Percentiles rank a stretch among this genome's conserved stretches.
Conservation (phyloP, 2,888 invertebrate genomes). For the Smittia aterrima region DNA sequence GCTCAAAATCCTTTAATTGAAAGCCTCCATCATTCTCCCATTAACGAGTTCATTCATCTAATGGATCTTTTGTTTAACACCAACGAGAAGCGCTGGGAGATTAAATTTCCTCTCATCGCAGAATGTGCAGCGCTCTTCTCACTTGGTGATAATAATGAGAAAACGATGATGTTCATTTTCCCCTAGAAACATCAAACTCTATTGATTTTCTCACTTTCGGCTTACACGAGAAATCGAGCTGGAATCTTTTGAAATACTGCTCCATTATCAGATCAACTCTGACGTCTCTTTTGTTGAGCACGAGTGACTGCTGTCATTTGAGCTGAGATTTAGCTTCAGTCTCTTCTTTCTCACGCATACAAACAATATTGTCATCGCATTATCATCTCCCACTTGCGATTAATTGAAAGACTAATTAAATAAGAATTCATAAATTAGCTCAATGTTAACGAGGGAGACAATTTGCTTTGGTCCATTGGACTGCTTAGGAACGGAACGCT, state of each 20-base stretch:
- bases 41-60: conserved; percentile 23
- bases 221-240: neutral
- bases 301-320: too few relatives aligned
- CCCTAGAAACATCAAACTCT: neutral
- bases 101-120: conserved; percentile 3
- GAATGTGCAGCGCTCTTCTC: neutral
- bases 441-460: conserved; percentile 8
- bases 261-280: neutral
- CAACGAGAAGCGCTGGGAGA: neutral
- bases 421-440: conserved; percentile 2
- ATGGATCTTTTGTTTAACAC: conserved; percentile 10
- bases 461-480: neutral
- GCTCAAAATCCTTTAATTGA: neutral
- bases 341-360: neutral
- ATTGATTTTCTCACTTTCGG: conserved; percentile 2
- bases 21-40: neutral
- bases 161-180: neutral
- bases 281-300: neutral
- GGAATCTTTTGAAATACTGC: neutral
- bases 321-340: too few relatives aligned
- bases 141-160: conserved; percentile 1
- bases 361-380: neutral
- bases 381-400: neutral
- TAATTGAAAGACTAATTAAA: neutral
- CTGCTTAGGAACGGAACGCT: too few relatives aligned